A percentile compares a stretch with the other conserved stretches of the same genome.
Evolutionary conservation across 1,140 invertebrate genomes (phyloP).

Genomic region (Lepidurus arcticus): DNA sequence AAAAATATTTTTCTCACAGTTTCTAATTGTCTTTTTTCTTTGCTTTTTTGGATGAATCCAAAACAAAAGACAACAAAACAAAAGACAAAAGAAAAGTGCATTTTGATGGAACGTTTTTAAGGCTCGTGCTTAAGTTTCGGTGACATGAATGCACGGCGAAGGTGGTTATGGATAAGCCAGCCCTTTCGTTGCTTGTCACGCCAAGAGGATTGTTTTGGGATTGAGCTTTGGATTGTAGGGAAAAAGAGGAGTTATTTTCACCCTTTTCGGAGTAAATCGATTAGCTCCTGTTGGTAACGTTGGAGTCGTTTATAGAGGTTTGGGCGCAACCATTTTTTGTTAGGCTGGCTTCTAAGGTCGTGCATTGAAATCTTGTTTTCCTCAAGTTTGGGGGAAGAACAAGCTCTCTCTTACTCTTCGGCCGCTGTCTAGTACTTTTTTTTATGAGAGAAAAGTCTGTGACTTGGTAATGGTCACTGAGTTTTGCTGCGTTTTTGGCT

Average conservation of each 20-base stretch:
- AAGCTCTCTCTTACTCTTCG: not conserved
- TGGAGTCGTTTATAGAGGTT: not conserved
- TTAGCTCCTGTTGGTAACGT: slow-evolving; percentile 4
- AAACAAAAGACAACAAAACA: not conserved
- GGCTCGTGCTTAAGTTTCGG: slow-evolving; percentile 1
- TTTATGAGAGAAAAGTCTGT: not conserved
- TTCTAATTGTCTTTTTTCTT: not conserved
- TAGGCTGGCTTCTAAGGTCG: not conserved
- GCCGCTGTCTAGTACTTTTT: not conserved
- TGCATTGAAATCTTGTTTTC: not conserved
- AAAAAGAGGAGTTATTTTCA: not conserved
- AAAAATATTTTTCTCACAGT: slow-evolving; percentile 1
- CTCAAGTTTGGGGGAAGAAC: not conserved
- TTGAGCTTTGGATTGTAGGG: not conserved
- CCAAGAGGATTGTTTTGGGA: not conserved
- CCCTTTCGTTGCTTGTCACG: not conserved
- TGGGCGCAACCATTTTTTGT: not conserved
- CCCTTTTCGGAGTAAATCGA: not conserved
- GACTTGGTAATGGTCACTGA: not conserved
- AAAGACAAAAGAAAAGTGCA: not conserved
- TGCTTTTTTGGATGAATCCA: not conserved
- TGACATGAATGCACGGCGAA: not conserved
- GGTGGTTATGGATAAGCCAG: not conserved
- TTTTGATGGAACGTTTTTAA: not conserved
- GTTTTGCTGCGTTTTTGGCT: not conserved